Evolutionary conservation across 1,140 invertebrate genomes (phyloP).

Genomic region (Trialeurodes vaporariorum): DNA sequence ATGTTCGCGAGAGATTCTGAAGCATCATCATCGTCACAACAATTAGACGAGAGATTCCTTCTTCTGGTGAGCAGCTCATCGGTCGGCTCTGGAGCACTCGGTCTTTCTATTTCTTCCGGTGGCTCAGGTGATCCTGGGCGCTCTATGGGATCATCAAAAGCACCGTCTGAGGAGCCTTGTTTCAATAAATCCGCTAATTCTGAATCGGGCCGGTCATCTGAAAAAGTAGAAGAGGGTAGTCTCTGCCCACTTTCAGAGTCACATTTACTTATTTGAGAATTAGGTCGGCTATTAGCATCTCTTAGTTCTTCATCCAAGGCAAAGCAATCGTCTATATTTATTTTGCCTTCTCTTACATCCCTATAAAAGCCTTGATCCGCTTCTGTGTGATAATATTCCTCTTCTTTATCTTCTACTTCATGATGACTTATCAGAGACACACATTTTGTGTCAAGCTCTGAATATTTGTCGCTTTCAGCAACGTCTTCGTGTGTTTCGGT

Average conservation of each 20-base stretch:
- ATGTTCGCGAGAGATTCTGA: background rate
- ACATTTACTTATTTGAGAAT: slow-evolving; percentile 33
- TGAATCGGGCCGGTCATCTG: slow-evolving; percentile 35
- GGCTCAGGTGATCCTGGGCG: slow-evolving; percentile 41
- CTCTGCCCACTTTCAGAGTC: slow-evolving; percentile 32
- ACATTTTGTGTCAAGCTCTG: slow-evolving; percentile 25
- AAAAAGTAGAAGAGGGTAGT: slow-evolving; percentile 30
- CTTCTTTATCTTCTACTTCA: slow-evolving; percentile 31
- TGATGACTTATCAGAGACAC: slow-evolving; percentile 31
- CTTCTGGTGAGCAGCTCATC: background rate
- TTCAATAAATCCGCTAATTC: slow-evolving; percentile 35
- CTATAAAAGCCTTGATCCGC: slow-evolving; percentile 34
- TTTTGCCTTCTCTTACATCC: slow-evolving; percentile 29
- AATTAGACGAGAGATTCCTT: background rate
- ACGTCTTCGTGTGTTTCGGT: slow-evolving; percentile 20
- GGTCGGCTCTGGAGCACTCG: background rate
- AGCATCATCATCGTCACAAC: background rate
- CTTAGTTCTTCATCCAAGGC: slow-evolving; percentile 21
- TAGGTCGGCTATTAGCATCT: slow-evolving; percentile 28
- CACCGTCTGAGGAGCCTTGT: slow-evolving; percentile 24
- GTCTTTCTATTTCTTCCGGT: slow-evolving; percentile 23
- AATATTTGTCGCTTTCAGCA: slow-evolving; percentile 33
- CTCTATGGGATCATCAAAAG: slow-evolving; percentile 37
- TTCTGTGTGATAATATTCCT: slow-evolving; percentile 29
- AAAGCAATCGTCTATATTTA: slow-evolving; percentile 25